Percentiles rank a stretch among this genome's conserved stretches.
phyloP scores from a whole-genome alignment of 2,113 vertebrate genomes.

The Phaethornis superciliosus region DNA sequence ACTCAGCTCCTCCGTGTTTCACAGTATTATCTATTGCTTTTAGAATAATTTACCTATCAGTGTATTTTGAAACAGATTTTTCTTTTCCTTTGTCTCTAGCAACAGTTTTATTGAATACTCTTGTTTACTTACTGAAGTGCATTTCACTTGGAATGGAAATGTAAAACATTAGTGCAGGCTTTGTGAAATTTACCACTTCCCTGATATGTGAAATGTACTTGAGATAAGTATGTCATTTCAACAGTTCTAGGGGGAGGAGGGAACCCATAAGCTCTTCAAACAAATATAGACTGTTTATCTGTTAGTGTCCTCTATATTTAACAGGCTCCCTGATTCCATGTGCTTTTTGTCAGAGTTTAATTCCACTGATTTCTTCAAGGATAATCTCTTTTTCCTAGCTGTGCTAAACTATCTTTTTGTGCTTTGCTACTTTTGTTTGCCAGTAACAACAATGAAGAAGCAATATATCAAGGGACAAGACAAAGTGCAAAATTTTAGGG shows the following conservation, averaged over 20 bases:
- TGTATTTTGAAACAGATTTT: constrained; percentile 58
- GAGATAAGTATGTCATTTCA: constrained; percentile 85
- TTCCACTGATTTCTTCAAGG: constrained; percentile 56
- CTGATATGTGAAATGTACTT: constrained; percentile 81
- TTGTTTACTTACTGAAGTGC: constrained; percentile 79
- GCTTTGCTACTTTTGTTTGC: not conserved
- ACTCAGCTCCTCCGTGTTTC: constrained; percentile 20
- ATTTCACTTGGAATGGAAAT: constrained; percentile 81
- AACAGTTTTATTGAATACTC: constrained; percentile 67
- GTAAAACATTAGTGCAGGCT: constrained; percentile 79
- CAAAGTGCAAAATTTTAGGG: not conserved
- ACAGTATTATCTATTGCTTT: constrained; percentile 42
- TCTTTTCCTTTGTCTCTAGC: constrained; percentile 56
- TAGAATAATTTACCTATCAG: constrained; percentile 64
- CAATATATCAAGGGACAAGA: not conserved
- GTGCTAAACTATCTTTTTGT: not conserved
- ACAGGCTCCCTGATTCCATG: constrained; percentile 66
- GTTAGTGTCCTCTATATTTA: constrained; percentile 71
- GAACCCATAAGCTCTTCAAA: constrained; percentile 74
- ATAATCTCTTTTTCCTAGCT: not conserved
- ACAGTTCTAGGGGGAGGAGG: constrained; percentile 43
- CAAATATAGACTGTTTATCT: constrained; percentile 76
- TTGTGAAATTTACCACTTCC: constrained; percentile 83
- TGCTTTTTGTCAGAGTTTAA: constrained; percentile 58
- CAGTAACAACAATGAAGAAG: not conserved